Evolutionary conservation across 2,797 vertebrate species (phyloP), one percentile per base, ranked within the genome.

Genomic region (Gallinago stenura): DNA sequence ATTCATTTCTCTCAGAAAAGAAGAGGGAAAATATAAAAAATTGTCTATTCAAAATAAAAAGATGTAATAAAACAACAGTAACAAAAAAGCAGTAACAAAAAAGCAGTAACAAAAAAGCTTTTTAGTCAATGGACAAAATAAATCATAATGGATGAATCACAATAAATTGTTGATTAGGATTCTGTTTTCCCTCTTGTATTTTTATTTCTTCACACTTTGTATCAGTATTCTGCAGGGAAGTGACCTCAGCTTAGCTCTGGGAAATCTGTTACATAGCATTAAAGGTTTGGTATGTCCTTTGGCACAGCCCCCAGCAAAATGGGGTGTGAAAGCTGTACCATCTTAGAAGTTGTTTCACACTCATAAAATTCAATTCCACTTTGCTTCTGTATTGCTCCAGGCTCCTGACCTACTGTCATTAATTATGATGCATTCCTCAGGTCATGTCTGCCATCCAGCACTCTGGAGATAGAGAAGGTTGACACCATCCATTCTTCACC

Each of bases 321-420:
- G 1, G 26, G 14, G 4, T n/a, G 5, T 21, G 46, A 75, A 76
- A 58, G 3, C 15, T 88, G 14, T 10, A 25, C n/a, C 0, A 0
- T n/a, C 41, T 79, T n/a, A 50, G 50, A 75, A 64, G 20, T 4
- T 16, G 30, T 43, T 90, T 87, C 41, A 60, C 18, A 35, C 16
- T 48, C 4, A 0, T 64, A 72, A 90, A 87, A 76, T 46, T 60
- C 14, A n/a, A n/a, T 71, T 79, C 26, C 20, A n/a, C 2, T 4
- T 79, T 60, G 6, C n/a, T 60, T 93, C 43, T 5, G 80, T 70
- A n/a, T 33, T 0, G 0, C 17, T 14, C 58, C 62, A 82, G 37
- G 43, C 9, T 61, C 19, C 3, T n/a, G 31, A 64, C 15, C 26
- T 61, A 10, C 43, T 84, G 9, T 21, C 48, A 60, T 56, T 73